Evolutionary conservation across 2,113 vertebrate species (phyloP).

Genomic region (Entosphenus tridentatus): DNA sequence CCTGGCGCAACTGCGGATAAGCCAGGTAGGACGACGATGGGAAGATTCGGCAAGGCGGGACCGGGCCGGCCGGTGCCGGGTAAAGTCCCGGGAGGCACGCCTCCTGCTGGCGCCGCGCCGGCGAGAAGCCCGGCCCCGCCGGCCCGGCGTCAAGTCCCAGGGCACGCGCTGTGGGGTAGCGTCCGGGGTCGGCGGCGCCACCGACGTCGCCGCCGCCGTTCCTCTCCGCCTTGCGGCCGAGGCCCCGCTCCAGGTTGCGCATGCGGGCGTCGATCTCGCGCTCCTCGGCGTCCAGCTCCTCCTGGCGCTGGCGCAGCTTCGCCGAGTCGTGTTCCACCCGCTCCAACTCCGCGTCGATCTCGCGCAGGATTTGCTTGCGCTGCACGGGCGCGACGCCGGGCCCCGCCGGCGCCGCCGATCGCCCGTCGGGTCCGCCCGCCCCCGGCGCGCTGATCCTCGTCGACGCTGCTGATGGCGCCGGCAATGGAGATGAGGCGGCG

Average conservation of each 20-base stretch:
- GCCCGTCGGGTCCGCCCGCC: slow-evolving; percentile 17
- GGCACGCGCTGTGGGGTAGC: too few species aligned
- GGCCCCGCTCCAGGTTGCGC: slow-evolving; percentile 77
- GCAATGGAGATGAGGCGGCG: slow-evolving; percentile 40
- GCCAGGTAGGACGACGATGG: too few species aligned
- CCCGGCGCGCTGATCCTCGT: slow-evolving; percentile 52
- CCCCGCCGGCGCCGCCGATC: slow-evolving; percentile 14
- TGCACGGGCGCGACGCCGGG: slow-evolving; percentile 39
- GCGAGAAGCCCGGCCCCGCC: too few species aligned
- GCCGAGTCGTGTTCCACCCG: slow-evolving; percentile 88
- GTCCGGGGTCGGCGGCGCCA: too few species aligned
- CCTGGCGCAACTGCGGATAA: too few species aligned
- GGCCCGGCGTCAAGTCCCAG: too few species aligned
- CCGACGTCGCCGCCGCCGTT: too few species aligned
- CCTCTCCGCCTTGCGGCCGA: slow-evolving; percentile 73
- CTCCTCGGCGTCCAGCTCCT: slow-evolving; percentile 85
- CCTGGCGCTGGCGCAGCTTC: slow-evolving; percentile 87
- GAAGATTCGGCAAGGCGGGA: too few species aligned
- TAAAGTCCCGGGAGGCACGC: too few species aligned
- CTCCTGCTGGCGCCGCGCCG: too few species aligned
- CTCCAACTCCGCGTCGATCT: slow-evolving; percentile 74
- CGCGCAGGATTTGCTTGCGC: slow-evolving; percentile 57
- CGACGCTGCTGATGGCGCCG: slow-evolving; percentile 28
- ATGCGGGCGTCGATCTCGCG: slow-evolving; percentile 96
- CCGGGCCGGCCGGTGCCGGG: too few species aligned